Percentiles rank a stretch among this genome's conserved stretches.
Conservation (phyloP, 2,797 vertebrate species). For the Luscinia megarhynchos region DNA sequence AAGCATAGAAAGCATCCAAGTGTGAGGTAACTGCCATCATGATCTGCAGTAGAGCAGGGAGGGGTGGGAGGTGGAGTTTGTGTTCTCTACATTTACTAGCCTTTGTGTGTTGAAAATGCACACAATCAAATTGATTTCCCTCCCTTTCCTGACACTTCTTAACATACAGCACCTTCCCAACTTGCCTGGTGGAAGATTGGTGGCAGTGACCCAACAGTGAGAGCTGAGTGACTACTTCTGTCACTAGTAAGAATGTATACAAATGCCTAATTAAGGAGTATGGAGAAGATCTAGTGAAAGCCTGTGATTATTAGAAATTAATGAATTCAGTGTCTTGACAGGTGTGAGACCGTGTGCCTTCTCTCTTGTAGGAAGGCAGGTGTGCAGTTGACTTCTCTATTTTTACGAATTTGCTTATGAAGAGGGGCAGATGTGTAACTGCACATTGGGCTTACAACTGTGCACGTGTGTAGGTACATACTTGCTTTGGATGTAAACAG, state of each 20-base stretch:
- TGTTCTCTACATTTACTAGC: background rate
- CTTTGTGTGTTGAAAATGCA: background rate
- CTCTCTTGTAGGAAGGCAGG: background rate
- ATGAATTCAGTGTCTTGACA: background rate
- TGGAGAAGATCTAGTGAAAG: background rate
- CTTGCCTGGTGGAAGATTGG: background rate
- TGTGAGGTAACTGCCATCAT: background rate
- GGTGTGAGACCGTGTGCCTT: background rate
- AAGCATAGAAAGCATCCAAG: fast-evolving
- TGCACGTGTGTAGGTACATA: fast-evolving
- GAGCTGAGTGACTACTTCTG: background rate
- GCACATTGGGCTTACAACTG: background rate
- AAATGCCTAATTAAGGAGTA: background rate
- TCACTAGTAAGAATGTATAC: background rate
- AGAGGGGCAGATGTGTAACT: fast-evolving
- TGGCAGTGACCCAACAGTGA: background rate
- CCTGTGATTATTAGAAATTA: background rate
- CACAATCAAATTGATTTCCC: background rate
- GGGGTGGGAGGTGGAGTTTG: background rate
- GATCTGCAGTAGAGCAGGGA: background rate
- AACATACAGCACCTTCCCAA: background rate
- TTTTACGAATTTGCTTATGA: background rate
- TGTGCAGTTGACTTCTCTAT: background rate
- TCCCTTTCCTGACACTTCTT: background rate
- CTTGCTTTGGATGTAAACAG: background rate